phyloP scores from a whole-genome alignment of 2,888 invertebrate species.

The Dorcus parallelipipedus region DNA sequence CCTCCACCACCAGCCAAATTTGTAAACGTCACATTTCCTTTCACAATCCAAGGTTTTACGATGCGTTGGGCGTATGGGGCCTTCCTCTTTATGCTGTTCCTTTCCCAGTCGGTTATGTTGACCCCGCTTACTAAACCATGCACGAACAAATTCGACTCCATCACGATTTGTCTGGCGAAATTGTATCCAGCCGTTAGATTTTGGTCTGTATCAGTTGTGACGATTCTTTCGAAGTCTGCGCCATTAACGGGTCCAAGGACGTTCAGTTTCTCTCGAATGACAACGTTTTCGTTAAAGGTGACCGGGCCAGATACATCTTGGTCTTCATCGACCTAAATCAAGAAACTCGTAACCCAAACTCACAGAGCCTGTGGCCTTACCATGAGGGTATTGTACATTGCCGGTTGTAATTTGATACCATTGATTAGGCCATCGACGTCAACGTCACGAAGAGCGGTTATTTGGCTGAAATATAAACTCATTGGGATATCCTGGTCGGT shows the following conservation, averaged over 20 bases:
- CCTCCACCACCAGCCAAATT: conserved; percentile 40
- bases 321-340: conserved; percentile 31
- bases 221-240: conserved; percentile 41
- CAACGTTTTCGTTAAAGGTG: conserved; percentile 43
- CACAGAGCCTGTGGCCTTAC: conserved; percentile 39
- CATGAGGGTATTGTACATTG: conserved; percentile 53
- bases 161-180: conserved; percentile 35
- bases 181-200: conserved; percentile 36
- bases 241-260: conserved; percentile 43
- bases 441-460: conserved; percentile 37
- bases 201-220: conserved; percentile 45
- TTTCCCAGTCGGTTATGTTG: conserved; percentile 49
- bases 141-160: conserved; percentile 31
- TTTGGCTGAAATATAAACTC: conserved; percentile 41
- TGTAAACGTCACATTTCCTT: conserved; percentile 44
- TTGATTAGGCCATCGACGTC: conserved; percentile 46
- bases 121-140: conserved; percentile 42
- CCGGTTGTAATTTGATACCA: conserved; percentile 45
- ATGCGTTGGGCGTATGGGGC: conserved; percentile 45
- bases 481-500: conserved; percentile 48
- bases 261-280: conserved; percentile 38
- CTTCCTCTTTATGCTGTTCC: conserved; percentile 40
- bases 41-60: conserved; percentile 50
- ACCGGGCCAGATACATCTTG: conserved; percentile 48
- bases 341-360: not conserved